These are phyloP conservation scores for Bilobella aurantiaca DNA, from an alignment of 1,140 invertebrate species.

Conservation along the genomic window DNA sequence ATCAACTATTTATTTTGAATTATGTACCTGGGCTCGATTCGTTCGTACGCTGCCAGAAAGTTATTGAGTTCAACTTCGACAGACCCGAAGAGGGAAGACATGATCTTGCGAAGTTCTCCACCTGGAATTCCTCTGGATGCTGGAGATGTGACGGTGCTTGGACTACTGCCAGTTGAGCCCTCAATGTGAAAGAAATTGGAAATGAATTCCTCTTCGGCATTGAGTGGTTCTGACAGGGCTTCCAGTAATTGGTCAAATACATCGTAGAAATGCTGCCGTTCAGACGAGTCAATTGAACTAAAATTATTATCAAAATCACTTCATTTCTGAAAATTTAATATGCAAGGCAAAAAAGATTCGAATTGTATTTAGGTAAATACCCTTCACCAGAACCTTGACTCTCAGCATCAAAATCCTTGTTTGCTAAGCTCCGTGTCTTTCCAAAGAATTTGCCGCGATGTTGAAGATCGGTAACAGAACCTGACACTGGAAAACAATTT, in stretches of 20 bases:
- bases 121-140: conserved; percentile 24
- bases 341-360: no score
- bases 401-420: conserved; percentile 32
- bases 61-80: conserved; percentile 73
- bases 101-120: conserved; percentile 67
- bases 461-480: conserved; percentile 22
- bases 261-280: conserved; percentile 54
- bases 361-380: no score
- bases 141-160: conserved; percentile 36
- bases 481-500: conserved; percentile 19
- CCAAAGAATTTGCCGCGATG: conserved; percentile 29
- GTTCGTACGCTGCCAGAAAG: conserved; percentile 75
- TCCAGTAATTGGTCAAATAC: conserved; percentile 70
- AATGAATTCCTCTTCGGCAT: conserved; percentile 92
- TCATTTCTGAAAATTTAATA: background rate
- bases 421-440: conserved; percentile 31
- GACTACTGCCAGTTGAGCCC: conserved; percentile 40
- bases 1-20: no score
- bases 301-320: background rate
- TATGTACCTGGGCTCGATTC: conserved; percentile 69
- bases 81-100: conserved; percentile 73
- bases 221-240: conserved; percentile 80
- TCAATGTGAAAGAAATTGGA: conserved; percentile 85
- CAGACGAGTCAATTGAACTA: conserved; percentile 43
- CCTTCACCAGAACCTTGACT: conserved; percentile 35